Evolutionary conservation across 2,888 invertebrate species (phyloP).

Genomic region (Lacanobia oleracea): DNA sequence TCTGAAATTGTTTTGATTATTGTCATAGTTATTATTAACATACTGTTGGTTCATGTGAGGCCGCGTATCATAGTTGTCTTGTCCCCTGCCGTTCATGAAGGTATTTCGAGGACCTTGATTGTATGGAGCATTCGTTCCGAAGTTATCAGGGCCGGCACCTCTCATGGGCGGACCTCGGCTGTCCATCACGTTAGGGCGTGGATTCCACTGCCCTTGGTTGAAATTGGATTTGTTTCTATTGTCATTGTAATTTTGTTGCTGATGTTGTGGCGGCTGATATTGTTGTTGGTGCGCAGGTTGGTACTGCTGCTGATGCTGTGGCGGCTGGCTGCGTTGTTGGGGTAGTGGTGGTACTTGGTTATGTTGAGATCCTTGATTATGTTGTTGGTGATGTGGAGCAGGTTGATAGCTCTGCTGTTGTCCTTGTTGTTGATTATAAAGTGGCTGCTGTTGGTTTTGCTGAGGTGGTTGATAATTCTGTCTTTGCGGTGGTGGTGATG

Average conservation of each 20-base stretch:
- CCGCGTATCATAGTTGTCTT: constrained; percentile 66
- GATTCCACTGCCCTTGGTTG: constrained; percentile 50
- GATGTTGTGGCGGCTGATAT: constrained; percentile 30
- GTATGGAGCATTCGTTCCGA: constrained; percentile 50
- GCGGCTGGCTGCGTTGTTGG: constrained; percentile 34
- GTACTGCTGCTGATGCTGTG: constrained; percentile 31
- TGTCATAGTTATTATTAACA: constrained; percentile 63
- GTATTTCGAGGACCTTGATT: constrained; percentile 73
- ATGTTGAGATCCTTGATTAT: constrained; percentile 32
- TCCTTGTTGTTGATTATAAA: constrained; percentile 23
- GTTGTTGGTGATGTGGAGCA: constrained; percentile 29
- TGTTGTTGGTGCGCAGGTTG: constrained; percentile 47
- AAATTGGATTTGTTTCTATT: constrained; percentile 49
- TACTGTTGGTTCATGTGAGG: constrained; percentile 67
- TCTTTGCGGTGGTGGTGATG: constrained; percentile 15
- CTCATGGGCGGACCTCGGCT: constrained; percentile 42
- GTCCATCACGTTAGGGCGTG: constrained; percentile 40
- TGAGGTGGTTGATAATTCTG: constrained; percentile 26
- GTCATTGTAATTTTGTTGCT: constrained; percentile 46
- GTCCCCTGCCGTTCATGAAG: constrained; percentile 72
- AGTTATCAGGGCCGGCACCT: constrained; percentile 45
- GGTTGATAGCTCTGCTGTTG: constrained; percentile 31
- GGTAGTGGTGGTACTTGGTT: constrained; percentile 16
- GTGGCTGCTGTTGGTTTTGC: constrained; percentile 25
- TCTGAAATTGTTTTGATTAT: constrained; percentile 66